Evolutionary conservation across 2,113 vertebrate genomes (phyloP).

Genomic region (Dissostichus mawsoni): DNA sequence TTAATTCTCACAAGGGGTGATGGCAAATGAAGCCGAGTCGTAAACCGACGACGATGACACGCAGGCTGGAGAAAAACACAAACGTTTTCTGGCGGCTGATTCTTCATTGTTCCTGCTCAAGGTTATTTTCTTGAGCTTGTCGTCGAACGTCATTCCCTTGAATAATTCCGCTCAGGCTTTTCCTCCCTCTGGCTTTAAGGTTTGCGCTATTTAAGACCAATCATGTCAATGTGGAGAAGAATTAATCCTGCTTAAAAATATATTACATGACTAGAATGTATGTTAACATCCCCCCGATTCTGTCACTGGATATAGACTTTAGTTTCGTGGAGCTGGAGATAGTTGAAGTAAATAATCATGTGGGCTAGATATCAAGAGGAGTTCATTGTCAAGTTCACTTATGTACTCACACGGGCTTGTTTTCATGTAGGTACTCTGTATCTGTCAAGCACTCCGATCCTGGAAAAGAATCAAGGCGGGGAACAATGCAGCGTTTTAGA

Average conservation of each 20-base stretch:
- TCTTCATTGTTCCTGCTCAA: slow-evolving; percentile 82
- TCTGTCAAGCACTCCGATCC: slow-evolving; percentile 54
- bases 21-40: slow-evolving; percentile 78
- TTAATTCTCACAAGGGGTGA: slow-evolving; percentile 84
- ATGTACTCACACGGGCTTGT: slow-evolving; percentile 37
- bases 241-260: slow-evolving; percentile 81
- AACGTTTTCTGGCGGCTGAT: slow-evolving; percentile 79
- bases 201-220: slow-evolving; percentile 82
- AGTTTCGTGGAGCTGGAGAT: slow-evolving; percentile 59
- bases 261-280: slow-evolving; percentile 73
- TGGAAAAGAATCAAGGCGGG: slow-evolving; percentile 41
- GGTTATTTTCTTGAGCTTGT: slow-evolving; percentile 81
- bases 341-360: slow-evolving; percentile 68
- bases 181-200: slow-evolving; percentile 77
- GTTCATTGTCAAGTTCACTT: slow-evolving; percentile 70
- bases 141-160: slow-evolving; percentile 74
- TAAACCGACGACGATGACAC: slow-evolving; percentile 73
- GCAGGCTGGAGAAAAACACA: slow-evolving; percentile 57
- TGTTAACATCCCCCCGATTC: slow-evolving; percentile 67
- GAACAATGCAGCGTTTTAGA: slow-evolving; percentile 59
- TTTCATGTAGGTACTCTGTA: slow-evolving; percentile 58
- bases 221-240: slow-evolving; percentile 79
- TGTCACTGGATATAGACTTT: slow-evolving; percentile 72
- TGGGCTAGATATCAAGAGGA: slow-evolving; percentile 56
- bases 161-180: slow-evolving; percentile 79